These are phyloP conservation scores for Tortrix viridana DNA, from an alignment of 2,888 invertebrate species.

Conservation along the genomic window DNA sequence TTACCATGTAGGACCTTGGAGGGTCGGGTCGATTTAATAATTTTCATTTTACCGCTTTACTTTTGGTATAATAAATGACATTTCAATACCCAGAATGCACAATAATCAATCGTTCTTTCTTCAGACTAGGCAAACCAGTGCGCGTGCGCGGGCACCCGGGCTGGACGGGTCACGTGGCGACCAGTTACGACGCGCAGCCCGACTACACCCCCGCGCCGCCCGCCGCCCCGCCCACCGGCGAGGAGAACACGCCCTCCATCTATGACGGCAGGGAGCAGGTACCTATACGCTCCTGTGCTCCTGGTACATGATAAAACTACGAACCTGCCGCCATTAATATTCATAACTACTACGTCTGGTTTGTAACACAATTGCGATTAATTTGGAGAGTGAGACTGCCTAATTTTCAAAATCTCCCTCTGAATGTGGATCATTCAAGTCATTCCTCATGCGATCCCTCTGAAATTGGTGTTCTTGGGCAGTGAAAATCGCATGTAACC, in stretches of 20 bases:
- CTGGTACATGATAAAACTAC: neutral
- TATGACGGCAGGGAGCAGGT: slow-evolving; percentile 93
- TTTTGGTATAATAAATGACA: neutral
- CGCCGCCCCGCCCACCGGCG: slow-evolving; percentile 47
- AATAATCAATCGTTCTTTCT: too few relatives aligned
- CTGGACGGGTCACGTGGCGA: slow-evolving; percentile 95
- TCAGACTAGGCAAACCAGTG: slow-evolving; percentile 94
- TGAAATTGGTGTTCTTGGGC: too few relatives aligned
- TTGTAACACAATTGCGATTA: too few relatives aligned
- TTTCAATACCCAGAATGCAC: too few relatives aligned
- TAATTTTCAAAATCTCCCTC: too few relatives aligned
- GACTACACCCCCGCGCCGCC: slow-evolving; percentile 40
- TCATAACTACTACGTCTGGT: too few relatives aligned
- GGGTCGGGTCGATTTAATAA: neutral
- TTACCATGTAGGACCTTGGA: too few relatives aligned
- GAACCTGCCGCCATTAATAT: too few relatives aligned
- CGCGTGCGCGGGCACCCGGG: slow-evolving; percentile 94
- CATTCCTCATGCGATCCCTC: too few relatives aligned
- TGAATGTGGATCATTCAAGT: too few relatives aligned
- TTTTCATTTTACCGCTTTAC: neutral
- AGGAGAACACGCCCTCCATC: slow-evolving; percentile 86
- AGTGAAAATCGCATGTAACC: too few relatives aligned
- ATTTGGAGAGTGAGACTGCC: too few relatives aligned
- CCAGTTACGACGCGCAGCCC: slow-evolving; percentile 89
- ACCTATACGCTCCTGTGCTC: neutral